Conservation (phyloP, 2,888 invertebrate genomes). For the Torymus auratus region DNA sequence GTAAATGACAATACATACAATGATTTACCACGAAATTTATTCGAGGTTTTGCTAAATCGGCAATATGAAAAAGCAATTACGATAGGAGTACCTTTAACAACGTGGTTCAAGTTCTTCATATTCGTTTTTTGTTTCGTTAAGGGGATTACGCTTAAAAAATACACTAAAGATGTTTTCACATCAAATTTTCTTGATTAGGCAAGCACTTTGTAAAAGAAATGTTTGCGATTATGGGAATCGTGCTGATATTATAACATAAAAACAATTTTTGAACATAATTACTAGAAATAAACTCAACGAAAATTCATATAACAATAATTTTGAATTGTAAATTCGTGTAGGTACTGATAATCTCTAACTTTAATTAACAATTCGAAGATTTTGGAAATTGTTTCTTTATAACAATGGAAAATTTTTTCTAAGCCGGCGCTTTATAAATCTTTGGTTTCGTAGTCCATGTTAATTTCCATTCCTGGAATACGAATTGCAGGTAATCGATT, state of each 20-base stretch:
- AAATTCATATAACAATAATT: too few relatives aligned
- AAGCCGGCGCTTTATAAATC: constrained; percentile 35
- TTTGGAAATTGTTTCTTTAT: background rate
- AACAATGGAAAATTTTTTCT: constrained; percentile 23
- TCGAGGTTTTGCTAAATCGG: constrained; percentile 32
- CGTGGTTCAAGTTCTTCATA: constrained; percentile 48
- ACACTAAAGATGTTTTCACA: constrained; percentile 39
- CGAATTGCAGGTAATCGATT: constrained; percentile 38
- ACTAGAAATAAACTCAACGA: background rate
- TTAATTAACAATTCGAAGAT: constrained; percentile 28
- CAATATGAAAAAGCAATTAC: constrained; percentile 46
- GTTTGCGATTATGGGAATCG: constrained; percentile 20
- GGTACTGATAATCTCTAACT: constrained; percentile 26
- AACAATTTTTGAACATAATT: constrained; percentile 32
- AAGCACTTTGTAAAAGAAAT: constrained; percentile 22
- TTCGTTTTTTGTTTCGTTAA: constrained; percentile 33
- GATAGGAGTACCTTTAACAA: constrained; percentile 54
- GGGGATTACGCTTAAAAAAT: constrained; percentile 40
- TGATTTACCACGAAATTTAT: constrained; percentile 55
- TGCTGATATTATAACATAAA: constrained; percentile 33
- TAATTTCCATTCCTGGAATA: constrained; percentile 36
- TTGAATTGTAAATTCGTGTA: too few relatives aligned
- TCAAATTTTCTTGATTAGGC: constrained; percentile 32
- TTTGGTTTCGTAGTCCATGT: constrained; percentile 48
- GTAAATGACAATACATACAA: constrained; percentile 62